Evolutionary conservation across 1,140 invertebrate genomes (phyloP).

Genomic region (Halyomorpha halys): DNA sequence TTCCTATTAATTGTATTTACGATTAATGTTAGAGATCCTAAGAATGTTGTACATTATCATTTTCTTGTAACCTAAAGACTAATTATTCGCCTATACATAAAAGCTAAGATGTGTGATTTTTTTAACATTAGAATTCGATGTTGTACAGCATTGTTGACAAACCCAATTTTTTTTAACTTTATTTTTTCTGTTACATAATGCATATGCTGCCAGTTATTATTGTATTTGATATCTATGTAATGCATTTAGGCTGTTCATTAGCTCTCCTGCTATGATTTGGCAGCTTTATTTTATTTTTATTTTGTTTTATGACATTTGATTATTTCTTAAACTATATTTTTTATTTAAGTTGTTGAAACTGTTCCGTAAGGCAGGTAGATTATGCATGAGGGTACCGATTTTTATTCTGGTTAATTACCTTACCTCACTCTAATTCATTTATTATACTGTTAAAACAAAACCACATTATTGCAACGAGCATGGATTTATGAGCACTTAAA

Average conservation of each 20-base stretch:
- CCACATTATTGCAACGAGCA: conserved; percentile 4
- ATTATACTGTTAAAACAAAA: not conserved
- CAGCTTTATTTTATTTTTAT: conserved; percentile 10
- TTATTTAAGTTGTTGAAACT: not conserved
- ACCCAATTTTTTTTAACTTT: not conserved
- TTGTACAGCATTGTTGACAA: conserved; percentile 12
- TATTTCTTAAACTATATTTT: not conserved
- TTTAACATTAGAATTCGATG: not conserved
- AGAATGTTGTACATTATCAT: conserved; percentile 16
- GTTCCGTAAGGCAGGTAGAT: conserved; percentile 14
- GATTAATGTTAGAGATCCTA: conserved; percentile 12
- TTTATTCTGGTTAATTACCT: not conserved
- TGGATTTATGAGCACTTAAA: conserved; percentile 13
- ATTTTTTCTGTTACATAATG: conserved; percentile 1
- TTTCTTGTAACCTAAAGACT: not conserved
- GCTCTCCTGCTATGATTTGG: conserved; percentile 17
- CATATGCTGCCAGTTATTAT: conserved; percentile 13
- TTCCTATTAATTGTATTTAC: not conserved
- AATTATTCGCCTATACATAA: too few species aligned
- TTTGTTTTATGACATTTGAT: not conserved
- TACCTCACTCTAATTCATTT: too few species aligned
- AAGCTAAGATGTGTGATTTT: too few species aligned
- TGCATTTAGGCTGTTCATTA: conserved; percentile 7
- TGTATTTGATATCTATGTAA: not conserved
- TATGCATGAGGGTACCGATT: conserved; percentile 6